Evolutionary conservation across 35 echinoderm and acorn worm species (phyloP).

Genomic region (Stichopus chloronotus): DNA sequence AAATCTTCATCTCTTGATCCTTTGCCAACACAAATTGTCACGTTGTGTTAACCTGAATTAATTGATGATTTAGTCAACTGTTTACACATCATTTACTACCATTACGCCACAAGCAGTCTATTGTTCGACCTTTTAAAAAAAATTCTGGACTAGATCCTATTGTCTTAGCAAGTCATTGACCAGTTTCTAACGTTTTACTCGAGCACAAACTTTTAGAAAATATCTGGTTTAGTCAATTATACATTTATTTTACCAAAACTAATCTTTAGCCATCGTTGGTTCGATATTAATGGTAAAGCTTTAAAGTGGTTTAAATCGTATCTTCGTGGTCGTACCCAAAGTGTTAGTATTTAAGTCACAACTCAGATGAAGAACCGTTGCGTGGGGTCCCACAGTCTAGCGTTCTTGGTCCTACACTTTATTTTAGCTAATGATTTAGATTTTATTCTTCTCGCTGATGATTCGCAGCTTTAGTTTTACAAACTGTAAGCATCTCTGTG

Average conservation of each 20-base stretch:
- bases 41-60: constrained; percentile 18
- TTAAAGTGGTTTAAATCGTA: constrained; percentile 38
- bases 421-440: constrained; percentile 48
- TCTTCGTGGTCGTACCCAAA: constrained; percentile 32
- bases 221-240: constrained; percentile 31
- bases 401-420: constrained; percentile 21
- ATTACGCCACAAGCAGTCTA: constrained; percentile 49
- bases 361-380: neutral
- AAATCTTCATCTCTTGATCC: constrained; percentile 51
- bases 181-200: constrained; percentile 77
- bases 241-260: constrained; percentile 46
- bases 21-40: constrained; percentile 26
- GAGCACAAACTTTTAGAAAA: constrained; percentile 54
- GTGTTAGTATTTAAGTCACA: neutral
- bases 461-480: constrained; percentile 1
- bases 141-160: constrained; percentile 63
- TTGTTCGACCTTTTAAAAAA: constrained; percentile 70
- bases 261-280: constrained; percentile 59
- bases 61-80: constrained; percentile 25
- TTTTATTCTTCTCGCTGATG: constrained; percentile 35
- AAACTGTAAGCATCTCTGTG: neutral
- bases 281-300: constrained; percentile 13
- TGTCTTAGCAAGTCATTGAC: constrained; percentile 72
- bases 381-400: constrained; percentile 20
- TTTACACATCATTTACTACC: constrained; percentile 13